Base-by-base conservation (phyloP, 2,888 invertebrate species). In the Scelioninae gen. 1 region DNA sequence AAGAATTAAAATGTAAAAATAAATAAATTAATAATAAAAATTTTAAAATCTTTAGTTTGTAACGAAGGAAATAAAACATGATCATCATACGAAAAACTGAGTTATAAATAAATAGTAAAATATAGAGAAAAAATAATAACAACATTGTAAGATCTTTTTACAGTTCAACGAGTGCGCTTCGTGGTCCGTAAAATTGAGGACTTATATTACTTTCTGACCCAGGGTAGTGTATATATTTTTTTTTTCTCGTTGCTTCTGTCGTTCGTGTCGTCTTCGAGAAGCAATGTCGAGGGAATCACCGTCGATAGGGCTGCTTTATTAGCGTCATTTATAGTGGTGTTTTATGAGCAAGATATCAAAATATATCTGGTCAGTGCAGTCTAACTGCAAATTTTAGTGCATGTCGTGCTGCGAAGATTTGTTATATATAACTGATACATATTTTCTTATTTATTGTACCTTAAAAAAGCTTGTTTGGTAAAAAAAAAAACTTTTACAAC, bases 101-200 rank as follows among this genome's bases (percentile, higher is more conserved):
- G 10, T 38, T 38, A 9, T 38, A 38, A 38, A 38, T 38, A 9
- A 38, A 38, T 38, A 10, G 5, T 72, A 74, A 71, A 79, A 82
- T 47, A 31, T 29, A 16, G 69, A 60, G 69, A 56, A 49, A 47
- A 51, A 49, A 60, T 51, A 72, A 56, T 56, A 63, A 74, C 13
- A 63, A 38, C 38, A 69, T 55, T 40, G 63, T 16, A 32, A 34
- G 13, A 47, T 11, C 69, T 69, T 79, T 88, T 88, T 87, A 86
- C 87, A 88, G 86, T 85, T 80, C 82, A 74, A 56, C 86, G 84
- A 82, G 76, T 85, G 74, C 80, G 85, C 76, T 77, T 85, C 84
- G 80, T 86, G 88, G 83, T 79, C 88, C 89, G 88, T 89, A 89
- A 89, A 89, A 89, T 89, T 87, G 88, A 86, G 86, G 84, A 84